phyloP scores from a whole-genome alignment of 2,888 invertebrate genomes.

The Calameuta idolon region DNA sequence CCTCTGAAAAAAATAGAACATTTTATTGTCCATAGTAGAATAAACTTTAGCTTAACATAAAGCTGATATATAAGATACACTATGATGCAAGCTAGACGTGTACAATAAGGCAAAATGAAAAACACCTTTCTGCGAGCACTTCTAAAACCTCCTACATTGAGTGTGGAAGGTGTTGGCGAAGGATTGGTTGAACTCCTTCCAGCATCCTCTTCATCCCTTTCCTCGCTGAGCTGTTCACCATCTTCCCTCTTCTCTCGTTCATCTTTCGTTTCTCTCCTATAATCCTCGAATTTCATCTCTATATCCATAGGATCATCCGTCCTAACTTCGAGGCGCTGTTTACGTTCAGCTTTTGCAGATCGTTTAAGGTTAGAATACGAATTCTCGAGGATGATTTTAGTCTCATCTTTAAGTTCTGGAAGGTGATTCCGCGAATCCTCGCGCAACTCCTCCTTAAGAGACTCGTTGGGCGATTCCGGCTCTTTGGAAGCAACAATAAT shows the following conservation, averaged over 20 bases:
- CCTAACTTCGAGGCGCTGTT: constrained; percentile 58
- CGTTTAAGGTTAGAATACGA: constrained; percentile 53
- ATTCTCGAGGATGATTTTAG: constrained; percentile 30
- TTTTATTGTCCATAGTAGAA: constrained; percentile 12
- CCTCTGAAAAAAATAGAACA: constrained; percentile 68
- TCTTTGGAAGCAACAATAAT: constrained; percentile 44
- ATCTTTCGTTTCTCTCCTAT: constrained; percentile 45
- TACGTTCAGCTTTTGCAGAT: constrained; percentile 57
- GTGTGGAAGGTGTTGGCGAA: constrained; percentile 60
- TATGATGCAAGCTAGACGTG: neutral
- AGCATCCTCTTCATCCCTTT: constrained; percentile 68
- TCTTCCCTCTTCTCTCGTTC: constrained; percentile 36
- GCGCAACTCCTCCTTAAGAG: constrained; percentile 29
- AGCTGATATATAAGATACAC: neutral
- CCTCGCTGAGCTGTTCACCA: constrained; percentile 48
- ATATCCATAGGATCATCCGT: constrained; percentile 60
- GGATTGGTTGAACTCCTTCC: constrained; percentile 68
- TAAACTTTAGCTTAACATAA: neutral
- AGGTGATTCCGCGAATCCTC: constrained; percentile 20
- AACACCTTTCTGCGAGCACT: constrained; percentile 63
- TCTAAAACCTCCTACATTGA: constrained; percentile 56
- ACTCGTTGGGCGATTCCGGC: constrained; percentile 35
- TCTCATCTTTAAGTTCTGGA: constrained; percentile 29
- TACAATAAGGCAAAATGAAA: constrained; percentile 8
- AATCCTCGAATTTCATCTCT: constrained; percentile 61